Conservation (phyloP, 2,888 invertebrate genomes). For the Pharmacophagus antenor region DNA sequence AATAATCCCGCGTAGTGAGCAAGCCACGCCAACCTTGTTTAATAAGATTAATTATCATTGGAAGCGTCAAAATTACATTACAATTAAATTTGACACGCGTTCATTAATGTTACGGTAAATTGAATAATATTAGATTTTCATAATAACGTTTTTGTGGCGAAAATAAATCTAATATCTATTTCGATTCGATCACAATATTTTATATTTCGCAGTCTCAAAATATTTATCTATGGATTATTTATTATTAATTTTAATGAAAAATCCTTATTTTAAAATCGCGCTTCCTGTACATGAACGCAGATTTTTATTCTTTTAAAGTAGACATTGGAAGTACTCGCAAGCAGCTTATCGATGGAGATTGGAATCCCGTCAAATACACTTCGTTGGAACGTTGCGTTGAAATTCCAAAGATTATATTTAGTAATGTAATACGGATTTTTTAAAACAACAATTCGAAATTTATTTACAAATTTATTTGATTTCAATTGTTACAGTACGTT, state of each 20-base stretch:
- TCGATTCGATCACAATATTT: not conserved
- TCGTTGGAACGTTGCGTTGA: not conserved
- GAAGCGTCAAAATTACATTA: constrained; percentile 11
- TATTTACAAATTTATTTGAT: not conserved
- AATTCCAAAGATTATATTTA: constrained; percentile 11
- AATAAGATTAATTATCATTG: constrained; percentile 17
- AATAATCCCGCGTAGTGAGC: constrained; percentile 11
- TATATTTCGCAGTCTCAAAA: no score
- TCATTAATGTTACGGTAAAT: not conserved
- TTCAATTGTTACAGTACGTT: no score
- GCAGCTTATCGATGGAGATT: constrained; percentile 56
- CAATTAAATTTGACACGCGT: constrained; percentile 8
- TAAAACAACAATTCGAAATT: not conserved
- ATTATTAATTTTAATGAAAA: no score
- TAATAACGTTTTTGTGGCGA: not conserved
- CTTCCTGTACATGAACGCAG: constrained; percentile 67
- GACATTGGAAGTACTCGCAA: constrained; percentile 51
- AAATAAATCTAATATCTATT: not conserved
- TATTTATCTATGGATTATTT: no score
- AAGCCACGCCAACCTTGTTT: constrained; percentile 6
- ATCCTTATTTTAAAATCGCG: constrained; percentile 54
- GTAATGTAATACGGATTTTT: not conserved
- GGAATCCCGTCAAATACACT: constrained; percentile 10
- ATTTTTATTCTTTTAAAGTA: constrained; percentile 59
- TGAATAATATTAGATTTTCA: not conserved